phyloP scores from a whole-genome alignment of 2,888 invertebrate genomes.

The Troides helena region DNA sequence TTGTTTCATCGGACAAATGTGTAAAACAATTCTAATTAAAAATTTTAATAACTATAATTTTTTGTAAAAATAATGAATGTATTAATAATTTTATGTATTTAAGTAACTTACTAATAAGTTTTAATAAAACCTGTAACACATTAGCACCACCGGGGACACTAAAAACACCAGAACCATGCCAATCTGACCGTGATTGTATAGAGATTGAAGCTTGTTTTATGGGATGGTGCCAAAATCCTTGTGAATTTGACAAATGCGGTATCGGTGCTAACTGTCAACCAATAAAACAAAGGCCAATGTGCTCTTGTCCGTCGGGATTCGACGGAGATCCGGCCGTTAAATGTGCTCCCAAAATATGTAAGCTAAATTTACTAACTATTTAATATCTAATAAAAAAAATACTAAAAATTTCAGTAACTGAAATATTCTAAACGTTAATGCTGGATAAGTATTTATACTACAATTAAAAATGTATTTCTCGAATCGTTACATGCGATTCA shows the following conservation, averaged over 20 bases:
- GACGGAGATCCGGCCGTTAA: constrained; percentile 91
- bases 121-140: constrained; percentile 66
- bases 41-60: constrained; percentile 20
- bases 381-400: background rate
- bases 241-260: constrained; percentile 90
- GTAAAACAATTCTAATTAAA: constrained; percentile 39
- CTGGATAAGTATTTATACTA: background rate
- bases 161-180: constrained; percentile 88
- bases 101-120: constrained; percentile 62
- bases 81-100: background rate
- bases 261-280: constrained; percentile 88
- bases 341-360: constrained; percentile 90
- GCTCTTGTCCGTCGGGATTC: constrained; percentile 88
- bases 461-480: background rate
- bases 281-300: constrained; percentile 90
- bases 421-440: constrained; percentile 1
- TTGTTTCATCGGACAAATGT: constrained; percentile 75
- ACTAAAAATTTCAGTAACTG: background rate
- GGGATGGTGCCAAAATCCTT: constrained; percentile 90
- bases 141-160: constrained; percentile 85
- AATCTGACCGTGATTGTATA: constrained; percentile 91
- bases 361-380: constrained; percentile 66
- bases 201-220: constrained; percentile 91
- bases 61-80: constrained; percentile 34
- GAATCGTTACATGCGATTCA: background rate